These are phyloP conservation scores for Muricea muricata DNA, from an alignment of 92 coral and sea anemone genomes.

Conservation along the genomic window DNA sequence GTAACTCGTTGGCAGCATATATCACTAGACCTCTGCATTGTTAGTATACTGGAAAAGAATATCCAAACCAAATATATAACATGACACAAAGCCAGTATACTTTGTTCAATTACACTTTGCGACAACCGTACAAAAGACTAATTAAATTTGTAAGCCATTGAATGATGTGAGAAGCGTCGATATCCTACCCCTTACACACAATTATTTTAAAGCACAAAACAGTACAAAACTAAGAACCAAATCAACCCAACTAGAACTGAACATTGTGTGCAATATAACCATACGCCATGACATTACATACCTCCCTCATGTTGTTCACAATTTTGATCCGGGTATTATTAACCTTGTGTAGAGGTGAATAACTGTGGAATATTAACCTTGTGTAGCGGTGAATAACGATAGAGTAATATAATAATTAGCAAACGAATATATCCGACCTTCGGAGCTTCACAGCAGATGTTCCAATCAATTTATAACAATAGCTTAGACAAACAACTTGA, in stretches of 20 bases:
- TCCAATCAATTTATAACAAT: slow-evolving; percentile 15
- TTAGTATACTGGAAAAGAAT: too few species aligned
- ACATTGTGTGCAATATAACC: not conserved
- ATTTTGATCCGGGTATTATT: not conserved
- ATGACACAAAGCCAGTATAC: too few species aligned
- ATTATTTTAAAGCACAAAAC: too few species aligned
- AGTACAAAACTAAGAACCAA: not conserved
- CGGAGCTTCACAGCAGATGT: not conserved
- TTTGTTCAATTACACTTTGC: too few species aligned
- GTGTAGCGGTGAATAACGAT: not conserved
- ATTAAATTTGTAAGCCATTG: too few species aligned
- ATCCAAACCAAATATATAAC: too few species aligned
- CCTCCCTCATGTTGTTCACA: not conserved
- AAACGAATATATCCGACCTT: not conserved
- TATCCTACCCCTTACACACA: too few species aligned
- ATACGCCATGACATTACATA: not conserved
- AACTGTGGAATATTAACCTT: slow-evolving; percentile 2
- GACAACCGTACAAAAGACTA: too few species aligned
- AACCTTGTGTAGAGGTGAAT: slow-evolving; percentile 1
- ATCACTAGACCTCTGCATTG: too few species aligned
- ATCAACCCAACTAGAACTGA: too few species aligned
- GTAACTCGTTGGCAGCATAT: too few species aligned
- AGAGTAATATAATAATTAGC: slow-evolving; percentile 1
- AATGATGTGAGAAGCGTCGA: too few species aligned
- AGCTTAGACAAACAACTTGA: not conserved